Conservation (phyloP, 2,888 invertebrate genomes). For the Taenaris catops region DNA sequence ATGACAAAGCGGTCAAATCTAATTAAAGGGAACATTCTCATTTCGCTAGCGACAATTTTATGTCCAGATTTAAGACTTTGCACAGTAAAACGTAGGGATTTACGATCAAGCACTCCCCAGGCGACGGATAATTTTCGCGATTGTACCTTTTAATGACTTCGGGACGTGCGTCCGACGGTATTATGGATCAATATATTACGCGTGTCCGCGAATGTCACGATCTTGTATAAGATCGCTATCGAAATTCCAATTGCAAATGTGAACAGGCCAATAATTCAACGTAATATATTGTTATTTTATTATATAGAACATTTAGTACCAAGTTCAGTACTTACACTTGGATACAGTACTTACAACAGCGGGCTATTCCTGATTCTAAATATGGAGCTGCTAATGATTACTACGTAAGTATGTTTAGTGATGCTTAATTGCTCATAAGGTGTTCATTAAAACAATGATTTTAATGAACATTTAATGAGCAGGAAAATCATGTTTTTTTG, state of each 20-base stretch:
- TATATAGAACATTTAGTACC: constrained; percentile 7
- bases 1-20: constrained; percentile 44
- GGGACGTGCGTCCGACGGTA: constrained; percentile 33
- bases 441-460: no score
- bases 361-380: constrained; percentile 5
- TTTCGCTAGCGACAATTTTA: constrained; percentile 63
- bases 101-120: constrained; percentile 47
- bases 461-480: no score
- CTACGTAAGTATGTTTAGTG: constrained; percentile 36
- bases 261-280: constrained; percentile 7
- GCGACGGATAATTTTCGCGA: constrained; percentile 55
- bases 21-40: constrained; percentile 65
- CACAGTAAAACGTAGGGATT: constrained; percentile 57
- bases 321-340: neutral
- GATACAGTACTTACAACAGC: constrained; percentile 5
- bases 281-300: constrained; percentile 12
- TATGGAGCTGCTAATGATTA: constrained; percentile 25
- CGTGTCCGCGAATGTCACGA: constrained; percentile 34
- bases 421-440: no score
- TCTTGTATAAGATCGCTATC: constrained; percentile 23
- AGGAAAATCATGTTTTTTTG: no score
- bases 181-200: constrained; percentile 34
- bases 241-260: constrained; percentile 17
- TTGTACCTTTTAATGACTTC: constrained; percentile 44
- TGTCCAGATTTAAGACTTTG: constrained; percentile 54